Evolutionary conservation across 2,888 invertebrate species (phyloP), one percentile per base, ranked within the genome.

Genomic region (Myopa tessellatipennis): DNA sequence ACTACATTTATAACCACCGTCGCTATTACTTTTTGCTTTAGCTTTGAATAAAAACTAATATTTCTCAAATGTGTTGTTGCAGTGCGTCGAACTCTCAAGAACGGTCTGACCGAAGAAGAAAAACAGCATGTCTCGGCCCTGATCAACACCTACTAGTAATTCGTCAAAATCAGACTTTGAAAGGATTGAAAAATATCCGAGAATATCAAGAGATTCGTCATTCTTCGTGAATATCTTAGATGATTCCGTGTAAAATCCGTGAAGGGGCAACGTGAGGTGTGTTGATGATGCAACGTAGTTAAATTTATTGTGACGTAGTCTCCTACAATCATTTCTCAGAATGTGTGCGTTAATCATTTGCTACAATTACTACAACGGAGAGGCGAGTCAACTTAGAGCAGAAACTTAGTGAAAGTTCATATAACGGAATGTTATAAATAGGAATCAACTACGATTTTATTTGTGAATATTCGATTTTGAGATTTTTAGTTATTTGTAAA

Each of bases 1-100:
- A 50, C 50, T 50, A 3, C 50, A 50, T 50, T 50, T 50, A 14
- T 10, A 50, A 14, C 50, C 3, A 50, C 14, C n/a, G 6, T 6
- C 14, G 34, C 18, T 26, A 7, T 12, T n/a, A 16, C 67, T 34
- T 34, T 3, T 36, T 55, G 26, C 18, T 36, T 18, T 45, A 40
- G 18, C 14, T 50, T 45, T 16, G 55, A 16, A n/a, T 60, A 18
- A 7, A 34, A 45, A 16, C 61, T 68, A 69, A 78, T 69, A 71
- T 79, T 80, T 77, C 36, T 38, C 8, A 26, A 74, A 65, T 74
- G 34, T 68, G 38, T 68, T 72, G n/a, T 79, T 82, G 10, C 90
- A 95, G 95, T 95, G 90, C 92, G 95, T 89, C 92, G 95, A 89
- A 95, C 95, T 80, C 90, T 95, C 85, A 94, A 94, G 87, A 94